Conservation (phyloP, 2,113 vertebrate species). For the Cheilinus undulatus region DNA sequence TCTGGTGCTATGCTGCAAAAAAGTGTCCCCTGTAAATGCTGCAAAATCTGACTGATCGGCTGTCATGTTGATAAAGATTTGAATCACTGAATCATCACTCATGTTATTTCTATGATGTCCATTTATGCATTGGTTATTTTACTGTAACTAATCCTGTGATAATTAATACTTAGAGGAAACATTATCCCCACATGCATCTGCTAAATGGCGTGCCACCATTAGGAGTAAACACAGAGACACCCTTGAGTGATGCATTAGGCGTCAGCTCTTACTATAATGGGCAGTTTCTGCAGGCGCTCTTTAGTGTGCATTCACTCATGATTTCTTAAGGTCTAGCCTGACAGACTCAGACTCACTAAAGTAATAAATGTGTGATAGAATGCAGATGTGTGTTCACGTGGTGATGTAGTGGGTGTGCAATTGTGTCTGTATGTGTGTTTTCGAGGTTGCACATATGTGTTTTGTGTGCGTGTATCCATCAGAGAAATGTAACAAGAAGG, state of each 20-base stretch:
- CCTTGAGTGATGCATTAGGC: constrained; percentile 47
- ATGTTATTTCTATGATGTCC: constrained; percentile 5
- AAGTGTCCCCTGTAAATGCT: constrained; percentile 7
- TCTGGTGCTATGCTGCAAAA: not conserved
- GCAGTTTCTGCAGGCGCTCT: constrained; percentile 42
- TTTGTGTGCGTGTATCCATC: constrained; percentile 37
- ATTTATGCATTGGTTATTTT: constrained; percentile 23
- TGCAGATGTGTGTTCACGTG: constrained; percentile 23
- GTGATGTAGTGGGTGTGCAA: constrained; percentile 1
- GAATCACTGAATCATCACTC: not conserved
- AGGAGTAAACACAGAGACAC: constrained; percentile 25
- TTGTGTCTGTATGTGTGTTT: constrained; percentile 1
- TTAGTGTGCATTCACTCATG: constrained; percentile 40
- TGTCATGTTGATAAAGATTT: constrained; percentile 5
- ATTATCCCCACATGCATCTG: constrained; percentile 25
- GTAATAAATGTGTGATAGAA: constrained; percentile 4
- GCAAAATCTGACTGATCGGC: constrained; percentile 6
- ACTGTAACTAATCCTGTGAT: constrained; percentile 27
- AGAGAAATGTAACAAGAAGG: constrained; percentile 58
- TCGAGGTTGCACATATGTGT: constrained; percentile 6
- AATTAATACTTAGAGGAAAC: constrained; percentile 23
- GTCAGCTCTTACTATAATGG: constrained; percentile 51
- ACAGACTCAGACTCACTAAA: not conserved
- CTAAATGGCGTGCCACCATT: constrained; percentile 32
- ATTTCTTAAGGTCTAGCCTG: constrained; percentile 22